Percentiles rank a stretch among this genome's conserved stretches.
Evolutionary conservation across 2,113 vertebrate species (phyloP).

Genomic region (Connochaetes taurinus): DNA sequence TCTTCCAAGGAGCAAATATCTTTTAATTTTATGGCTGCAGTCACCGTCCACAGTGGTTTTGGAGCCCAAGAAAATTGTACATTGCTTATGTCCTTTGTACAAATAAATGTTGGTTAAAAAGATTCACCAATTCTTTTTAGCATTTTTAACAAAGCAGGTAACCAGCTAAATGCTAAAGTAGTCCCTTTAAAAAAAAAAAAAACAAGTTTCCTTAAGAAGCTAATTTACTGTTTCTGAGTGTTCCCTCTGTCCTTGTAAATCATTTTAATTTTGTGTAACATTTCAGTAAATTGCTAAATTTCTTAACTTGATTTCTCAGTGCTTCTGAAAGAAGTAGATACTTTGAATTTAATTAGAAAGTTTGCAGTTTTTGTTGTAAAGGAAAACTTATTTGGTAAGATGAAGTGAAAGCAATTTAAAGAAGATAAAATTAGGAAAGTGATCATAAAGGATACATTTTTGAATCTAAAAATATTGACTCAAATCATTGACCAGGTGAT

Average conservation of each 20-base stretch:
- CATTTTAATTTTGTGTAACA: neutral
- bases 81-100: neutral
- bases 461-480: conserved; percentile 16
- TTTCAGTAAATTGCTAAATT: neutral
- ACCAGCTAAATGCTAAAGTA: neutral
- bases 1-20: neutral
- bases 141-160: neutral
- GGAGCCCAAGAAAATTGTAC: neutral
- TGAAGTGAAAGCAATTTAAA: neutral
- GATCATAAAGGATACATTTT: neutral
- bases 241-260: neutral
- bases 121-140: neutral
- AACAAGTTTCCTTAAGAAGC: neutral
- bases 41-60: neutral
- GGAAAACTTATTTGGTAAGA: neutral
- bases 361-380: neutral
- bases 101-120: neutral
- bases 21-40: neutral
- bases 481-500: neutral
- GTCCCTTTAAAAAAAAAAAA: neutral
- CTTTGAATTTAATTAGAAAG: neutral
- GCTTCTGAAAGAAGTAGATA: neutral
- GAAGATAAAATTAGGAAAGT: neutral
- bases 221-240: neutral
- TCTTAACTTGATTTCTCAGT: neutral